Evolutionary conservation across 2,888 invertebrate genomes (phyloP).

Genomic region (Tenthredo notha): DNA sequence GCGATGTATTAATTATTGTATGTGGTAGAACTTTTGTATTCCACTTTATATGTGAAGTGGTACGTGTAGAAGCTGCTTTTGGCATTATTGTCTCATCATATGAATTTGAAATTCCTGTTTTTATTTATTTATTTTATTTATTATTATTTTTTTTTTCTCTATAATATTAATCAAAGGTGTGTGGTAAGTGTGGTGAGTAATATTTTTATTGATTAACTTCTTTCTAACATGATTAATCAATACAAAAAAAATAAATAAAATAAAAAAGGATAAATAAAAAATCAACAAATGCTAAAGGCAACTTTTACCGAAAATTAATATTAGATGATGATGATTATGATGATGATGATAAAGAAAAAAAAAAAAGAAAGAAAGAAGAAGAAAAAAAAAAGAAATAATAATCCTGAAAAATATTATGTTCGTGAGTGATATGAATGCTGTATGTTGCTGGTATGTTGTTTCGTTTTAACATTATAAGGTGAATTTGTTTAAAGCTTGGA

Average conservation of each 20-base stretch:
- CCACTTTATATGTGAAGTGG: conserved; percentile 58
- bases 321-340: background rate
- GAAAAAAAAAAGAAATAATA: conserved; percentile 54
- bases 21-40: conserved; percentile 63
- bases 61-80: conserved; percentile 67
- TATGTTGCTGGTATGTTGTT: conserved; percentile 60
- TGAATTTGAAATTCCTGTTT: background rate
- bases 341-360: background rate
- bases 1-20: conserved; percentile 62
- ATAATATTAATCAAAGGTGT: background rate
- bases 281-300: conserved; percentile 53
- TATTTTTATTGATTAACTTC: background rate
- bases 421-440: conserved; percentile 58
- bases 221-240: background rate
- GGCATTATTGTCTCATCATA: conserved; percentile 48
- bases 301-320: conserved; percentile 48
- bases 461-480: conserved; percentile 56
- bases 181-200: background rate
- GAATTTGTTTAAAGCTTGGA: conserved; percentile 57
- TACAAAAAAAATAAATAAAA: background rate
- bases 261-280: background rate
- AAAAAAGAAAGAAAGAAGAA: background rate
- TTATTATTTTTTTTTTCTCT: background rate
- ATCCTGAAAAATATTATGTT: conserved; percentile 54
- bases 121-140: background rate